Base-by-base conservation (phyloP, 2,797 vertebrate genomes). In the Ataeniobius toweri region DNA sequence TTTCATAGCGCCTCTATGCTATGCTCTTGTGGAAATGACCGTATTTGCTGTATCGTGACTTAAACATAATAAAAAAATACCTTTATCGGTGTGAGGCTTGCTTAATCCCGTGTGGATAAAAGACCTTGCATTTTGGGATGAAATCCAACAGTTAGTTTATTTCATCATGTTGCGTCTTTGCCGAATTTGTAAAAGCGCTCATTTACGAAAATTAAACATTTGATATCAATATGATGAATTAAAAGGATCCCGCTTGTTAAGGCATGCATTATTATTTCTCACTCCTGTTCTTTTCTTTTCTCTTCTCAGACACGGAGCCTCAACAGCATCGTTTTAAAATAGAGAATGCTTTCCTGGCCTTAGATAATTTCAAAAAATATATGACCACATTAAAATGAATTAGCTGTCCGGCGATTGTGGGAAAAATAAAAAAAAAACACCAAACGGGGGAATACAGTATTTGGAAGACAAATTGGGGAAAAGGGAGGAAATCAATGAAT, bases 11-110 rank as follows among this genome's bases (percentile, higher is more conserved):
- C 75, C 85, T 86, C 73, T 86, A 75, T 55, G 75, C 81, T 87
- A 82, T 86, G 82, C 77, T 88, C 82, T 92, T 89, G 91, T 94
- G 91, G 39, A 87, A 80, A 84, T 84, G 79, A 89, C 82, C 90
- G 93, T 94, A 94, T 92, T 91, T 94, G 90, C 86, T 94, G 91
- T 95, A 91, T 87, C 91, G 95, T 96, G 94, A 86, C 87, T 93
- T 79, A 90, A 93, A 89, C 91, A 85, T 91, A 96, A 95, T 91
- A 94, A 92, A 94, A 94, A 81, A 50, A 88, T 87, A 89, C 84
- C 77, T 79, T 80, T 80, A 81, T 85, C 77, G 65, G 36, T 71
- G 75, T 14, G 44, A n/a, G 28, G n/a, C 73, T 56, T 14, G 74
- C 65, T 81, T 6, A 0, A 71, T 85, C 63, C 63, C 18, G 20